Percentiles rank a stretch among this genome's conserved stretches.
Evolutionary conservation across 2,797 vertebrate species (phyloP).

Genomic region (Craterocephalus amniculus): DNA sequence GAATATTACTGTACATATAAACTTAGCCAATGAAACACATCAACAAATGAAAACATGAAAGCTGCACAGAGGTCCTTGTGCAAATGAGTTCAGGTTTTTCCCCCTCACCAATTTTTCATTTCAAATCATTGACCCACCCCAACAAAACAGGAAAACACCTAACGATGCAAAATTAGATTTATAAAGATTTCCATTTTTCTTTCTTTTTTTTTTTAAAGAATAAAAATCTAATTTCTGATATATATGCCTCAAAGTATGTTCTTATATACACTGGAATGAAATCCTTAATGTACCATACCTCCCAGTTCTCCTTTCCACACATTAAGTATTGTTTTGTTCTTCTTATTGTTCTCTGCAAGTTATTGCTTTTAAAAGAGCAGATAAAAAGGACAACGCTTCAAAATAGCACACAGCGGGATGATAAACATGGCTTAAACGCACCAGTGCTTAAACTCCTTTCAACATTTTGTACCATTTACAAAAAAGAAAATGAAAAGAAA

Average conservation of each 20-base stretch:
- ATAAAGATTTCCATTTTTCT: background rate
- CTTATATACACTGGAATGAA: slow-evolving; percentile 22
- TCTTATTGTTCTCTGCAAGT: slow-evolving; percentile 30
- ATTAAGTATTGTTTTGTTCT: slow-evolving; percentile 21
- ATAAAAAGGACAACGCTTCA: slow-evolving; percentile 35
- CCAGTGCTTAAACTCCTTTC: slow-evolving; percentile 48
- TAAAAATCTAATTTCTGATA: slow-evolving; percentile 12
- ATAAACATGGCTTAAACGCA: slow-evolving; percentile 48
- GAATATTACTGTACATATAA: too few relatives aligned
- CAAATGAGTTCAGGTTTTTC: slow-evolving; percentile 21
- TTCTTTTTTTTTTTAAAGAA: background rate
- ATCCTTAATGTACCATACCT: slow-evolving; percentile 13
- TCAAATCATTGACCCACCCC: slow-evolving; percentile 18
- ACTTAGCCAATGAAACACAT: slow-evolving; percentile 31
- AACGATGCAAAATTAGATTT: slow-evolving; percentile 14
- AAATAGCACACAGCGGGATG: slow-evolving; percentile 21
- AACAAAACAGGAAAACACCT: slow-evolving; percentile 11
- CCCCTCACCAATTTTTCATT: slow-evolving; percentile 36
- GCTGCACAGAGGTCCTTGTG: slow-evolving; percentile 38
- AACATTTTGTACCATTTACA: slow-evolving; percentile 66
- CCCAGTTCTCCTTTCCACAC: slow-evolving; percentile 24
- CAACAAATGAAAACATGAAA: slow-evolving; percentile 55
- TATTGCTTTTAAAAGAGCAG: slow-evolving; percentile 62
- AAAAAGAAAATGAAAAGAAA: slow-evolving; percentile 18
- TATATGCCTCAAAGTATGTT: slow-evolving; percentile 4